phyloP scores from a whole-genome alignment of 2,113 vertebrate species.

The Apodemus speciosus region DNA sequence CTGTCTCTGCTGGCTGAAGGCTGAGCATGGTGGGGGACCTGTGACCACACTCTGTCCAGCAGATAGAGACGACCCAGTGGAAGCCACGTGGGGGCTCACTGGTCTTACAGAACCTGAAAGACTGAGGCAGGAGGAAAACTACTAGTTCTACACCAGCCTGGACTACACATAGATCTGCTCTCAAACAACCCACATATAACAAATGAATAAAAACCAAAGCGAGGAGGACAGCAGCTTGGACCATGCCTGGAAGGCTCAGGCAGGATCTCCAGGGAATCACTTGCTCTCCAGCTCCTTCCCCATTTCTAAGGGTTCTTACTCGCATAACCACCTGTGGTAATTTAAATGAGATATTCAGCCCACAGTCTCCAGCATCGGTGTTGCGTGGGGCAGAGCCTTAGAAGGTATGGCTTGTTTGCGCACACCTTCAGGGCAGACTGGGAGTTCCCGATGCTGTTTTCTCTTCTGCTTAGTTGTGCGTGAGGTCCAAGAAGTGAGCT shows the following conservation, averaged over 20 bases:
- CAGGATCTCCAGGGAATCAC: neutral
- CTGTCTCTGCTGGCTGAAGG: fast-evolving
- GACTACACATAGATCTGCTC: neutral
- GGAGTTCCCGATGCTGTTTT: too few species aligned
- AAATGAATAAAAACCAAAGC: neutral
- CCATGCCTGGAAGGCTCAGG: fast-evolving
- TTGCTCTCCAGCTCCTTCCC: neutral
- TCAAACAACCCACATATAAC: neutral
- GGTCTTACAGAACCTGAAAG: neutral
- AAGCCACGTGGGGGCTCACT: too few species aligned
- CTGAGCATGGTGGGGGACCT: neutral
- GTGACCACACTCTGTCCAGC: fast-evolving
- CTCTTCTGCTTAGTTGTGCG: neutral
- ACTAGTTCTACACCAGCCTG: too few species aligned
- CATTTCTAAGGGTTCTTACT: neutral
- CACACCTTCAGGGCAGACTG: neutral
- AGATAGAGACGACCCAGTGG: neutral
- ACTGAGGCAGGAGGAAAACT: neutral
- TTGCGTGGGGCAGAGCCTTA: neutral
- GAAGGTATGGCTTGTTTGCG: too few species aligned
- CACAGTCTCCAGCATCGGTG: neutral
- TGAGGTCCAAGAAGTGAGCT: neutral
- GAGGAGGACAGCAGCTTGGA: fast-evolving
- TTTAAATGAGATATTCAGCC: neutral
- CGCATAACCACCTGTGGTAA: neutral